phyloP scores from a whole-genome alignment of 2,888 invertebrate genomes.

The Cephus nigrinus region DNA sequence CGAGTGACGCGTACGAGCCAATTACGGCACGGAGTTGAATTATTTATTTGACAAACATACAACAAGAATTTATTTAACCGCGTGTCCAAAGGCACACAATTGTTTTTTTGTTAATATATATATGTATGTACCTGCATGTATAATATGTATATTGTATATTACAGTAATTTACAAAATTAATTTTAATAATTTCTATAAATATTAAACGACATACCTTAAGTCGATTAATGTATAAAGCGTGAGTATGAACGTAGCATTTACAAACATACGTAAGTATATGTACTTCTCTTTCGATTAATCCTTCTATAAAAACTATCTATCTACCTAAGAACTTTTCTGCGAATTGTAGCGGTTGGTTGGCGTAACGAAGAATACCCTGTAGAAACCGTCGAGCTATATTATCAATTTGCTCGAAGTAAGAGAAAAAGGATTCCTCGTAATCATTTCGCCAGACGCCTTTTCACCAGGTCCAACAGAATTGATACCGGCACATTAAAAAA shows the following conservation, averaged over 20 bases:
- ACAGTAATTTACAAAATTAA: conserved; percentile 60
- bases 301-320: conserved; percentile 1
- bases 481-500: background rate
- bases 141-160: conserved; percentile 41
- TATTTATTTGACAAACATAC: conserved; percentile 64
- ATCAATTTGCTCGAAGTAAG: background rate
- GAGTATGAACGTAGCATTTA: conserved; percentile 36
- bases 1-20: background rate
- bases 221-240: conserved; percentile 53
- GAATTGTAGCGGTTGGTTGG: background rate
- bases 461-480: background rate
- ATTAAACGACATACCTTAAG: conserved; percentile 43
- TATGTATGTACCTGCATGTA: background rate
- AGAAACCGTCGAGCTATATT: background rate
- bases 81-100: conserved; percentile 64
- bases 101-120: conserved; percentile 25
- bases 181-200: conserved; percentile 48
- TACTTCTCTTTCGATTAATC: conserved; percentile 34
- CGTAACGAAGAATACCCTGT: background rate
- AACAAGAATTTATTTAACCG: conserved; percentile 60
- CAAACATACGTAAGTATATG: conserved; percentile 15
- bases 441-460: background rate
- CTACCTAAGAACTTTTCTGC: background rate
- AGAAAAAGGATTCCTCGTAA: background rate
- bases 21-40: background rate